A percentile compares a stretch with the other conserved stretches of the same genome.
These are phyloP conservation scores for Urocynchramus pylzowi DNA, from an alignment of 2,113 vertebrate species.

Conservation along the genomic window DNA sequence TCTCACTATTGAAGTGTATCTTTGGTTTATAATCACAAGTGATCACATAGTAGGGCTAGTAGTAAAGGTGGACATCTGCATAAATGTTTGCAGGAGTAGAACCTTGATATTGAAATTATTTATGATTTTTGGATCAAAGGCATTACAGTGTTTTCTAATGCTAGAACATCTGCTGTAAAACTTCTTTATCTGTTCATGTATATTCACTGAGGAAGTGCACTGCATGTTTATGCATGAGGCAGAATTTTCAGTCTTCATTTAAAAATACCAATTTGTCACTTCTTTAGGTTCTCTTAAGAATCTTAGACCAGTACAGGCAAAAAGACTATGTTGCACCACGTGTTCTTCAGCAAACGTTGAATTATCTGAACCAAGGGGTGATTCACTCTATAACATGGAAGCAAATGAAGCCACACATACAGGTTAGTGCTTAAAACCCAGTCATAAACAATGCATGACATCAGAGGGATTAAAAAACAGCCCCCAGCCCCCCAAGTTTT, in stretches of 20 bases:
- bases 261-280: not conserved
- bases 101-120: not conserved
- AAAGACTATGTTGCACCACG: conserved; percentile 89
- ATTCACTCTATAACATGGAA: conserved; percentile 95
- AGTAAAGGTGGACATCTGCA: not conserved
- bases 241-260: not conserved
- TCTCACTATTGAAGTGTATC: not conserved
- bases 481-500: not conserved
- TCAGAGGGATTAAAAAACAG: not conserved
- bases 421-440: conserved; percentile 73
- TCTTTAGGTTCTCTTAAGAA: conserved; percentile 88
- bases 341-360: conserved; percentile 90
- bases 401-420: conserved; percentile 94
- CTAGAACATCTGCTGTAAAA: not conserved
- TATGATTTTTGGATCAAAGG: not conserved
- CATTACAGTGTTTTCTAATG: not conserved
- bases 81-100: not conserved
- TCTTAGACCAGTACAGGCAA: conserved; percentile 89
- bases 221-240: not conserved
- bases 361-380: conserved; percentile 88
- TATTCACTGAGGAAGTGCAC: not conserved
- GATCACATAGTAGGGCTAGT: not conserved
- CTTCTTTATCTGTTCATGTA: not conserved
- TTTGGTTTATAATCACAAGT: not conserved
- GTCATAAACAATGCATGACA: not conserved